Evolutionary conservation across 2,888 invertebrate genomes (phyloP).

Genomic region (Alviniconcha strummeri): DNA sequence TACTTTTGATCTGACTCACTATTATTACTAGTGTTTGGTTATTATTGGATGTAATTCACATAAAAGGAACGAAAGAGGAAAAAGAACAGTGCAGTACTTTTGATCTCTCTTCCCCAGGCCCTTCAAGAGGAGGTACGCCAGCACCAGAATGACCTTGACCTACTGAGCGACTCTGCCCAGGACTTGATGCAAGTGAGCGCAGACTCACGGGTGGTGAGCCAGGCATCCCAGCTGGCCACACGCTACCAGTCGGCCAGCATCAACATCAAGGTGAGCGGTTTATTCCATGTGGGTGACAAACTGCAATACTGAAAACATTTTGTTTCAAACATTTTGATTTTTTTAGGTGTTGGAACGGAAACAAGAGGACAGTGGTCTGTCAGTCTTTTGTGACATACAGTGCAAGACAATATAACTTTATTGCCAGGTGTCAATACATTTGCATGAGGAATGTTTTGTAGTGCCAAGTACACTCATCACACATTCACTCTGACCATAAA

Average conservation of each 20-base stretch:
- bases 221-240: slow-evolving; percentile 67
- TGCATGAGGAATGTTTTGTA: too few species aligned
- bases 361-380: background rate
- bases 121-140: slow-evolving; percentile 59
- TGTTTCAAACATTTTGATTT: background rate
- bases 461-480: too few species aligned
- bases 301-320: too few species aligned
- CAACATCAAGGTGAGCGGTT: slow-evolving; percentile 62
- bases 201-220: slow-evolving; percentile 66
- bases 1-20: too few species aligned
- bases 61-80: too few species aligned
- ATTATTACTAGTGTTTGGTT: too few species aligned
- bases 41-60: too few species aligned
- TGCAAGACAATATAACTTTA: too few species aligned
- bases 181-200: slow-evolving; percentile 63
- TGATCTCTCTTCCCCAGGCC: slow-evolving; percentile 41
- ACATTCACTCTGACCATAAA: too few species aligned
- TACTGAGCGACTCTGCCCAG: slow-evolving; percentile 92
- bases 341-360: background rate
- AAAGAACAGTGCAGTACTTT: too few species aligned
- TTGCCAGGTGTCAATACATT: too few species aligned
- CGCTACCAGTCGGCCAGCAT: slow-evolving; percentile 65
- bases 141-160: slow-evolving; percentile 84
- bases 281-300: background rate
- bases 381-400: background rate